Conservation (phyloP, 2,888 invertebrate species). For the Nomada hirtipes region DNA sequence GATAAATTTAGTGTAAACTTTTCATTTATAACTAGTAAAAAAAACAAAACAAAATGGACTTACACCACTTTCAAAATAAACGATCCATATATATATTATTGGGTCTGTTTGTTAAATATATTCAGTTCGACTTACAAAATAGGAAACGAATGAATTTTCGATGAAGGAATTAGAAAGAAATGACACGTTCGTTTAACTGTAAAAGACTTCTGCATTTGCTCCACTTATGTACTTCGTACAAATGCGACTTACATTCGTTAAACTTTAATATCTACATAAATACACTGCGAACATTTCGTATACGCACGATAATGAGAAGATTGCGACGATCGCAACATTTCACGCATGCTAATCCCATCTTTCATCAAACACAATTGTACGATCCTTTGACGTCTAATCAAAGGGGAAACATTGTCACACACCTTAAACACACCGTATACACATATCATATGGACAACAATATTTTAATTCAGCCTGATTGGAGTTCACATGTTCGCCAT, state of each 20-base stretch:
- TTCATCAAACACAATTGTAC: constrained; percentile 42
- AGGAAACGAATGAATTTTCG: neutral
- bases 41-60: too few relatives aligned
- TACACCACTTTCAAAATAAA: too few relatives aligned
- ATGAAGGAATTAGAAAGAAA: neutral
- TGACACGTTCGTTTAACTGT: constrained; percentile 8
- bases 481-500: neutral
- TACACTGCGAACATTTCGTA: constrained; percentile 42
- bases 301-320: constrained; percentile 12
- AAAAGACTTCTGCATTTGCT: constrained; percentile 41
- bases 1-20: too few relatives aligned
- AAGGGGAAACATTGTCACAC: constrained; percentile 28
- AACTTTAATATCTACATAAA: constrained; percentile 59
- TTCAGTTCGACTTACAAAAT: too few relatives aligned
- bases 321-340: constrained; percentile 20
- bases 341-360: constrained; percentile 12
- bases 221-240: constrained; percentile 12
- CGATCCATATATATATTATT: too few relatives aligned
- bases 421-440: constrained; percentile 20
- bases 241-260: constrained; percentile 44
- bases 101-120: too few relatives aligned
- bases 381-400: constrained; percentile 25
- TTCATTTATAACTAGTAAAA: too few relatives aligned
- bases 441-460: constrained; percentile 18
- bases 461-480: constrained; percentile 14